Percentiles rank a stretch among this genome's conserved stretches.
These are phyloP conservation scores for Epinephelus coioides DNA, from an alignment of 2,797 vertebrate species.

Conservation along the genomic window DNA sequence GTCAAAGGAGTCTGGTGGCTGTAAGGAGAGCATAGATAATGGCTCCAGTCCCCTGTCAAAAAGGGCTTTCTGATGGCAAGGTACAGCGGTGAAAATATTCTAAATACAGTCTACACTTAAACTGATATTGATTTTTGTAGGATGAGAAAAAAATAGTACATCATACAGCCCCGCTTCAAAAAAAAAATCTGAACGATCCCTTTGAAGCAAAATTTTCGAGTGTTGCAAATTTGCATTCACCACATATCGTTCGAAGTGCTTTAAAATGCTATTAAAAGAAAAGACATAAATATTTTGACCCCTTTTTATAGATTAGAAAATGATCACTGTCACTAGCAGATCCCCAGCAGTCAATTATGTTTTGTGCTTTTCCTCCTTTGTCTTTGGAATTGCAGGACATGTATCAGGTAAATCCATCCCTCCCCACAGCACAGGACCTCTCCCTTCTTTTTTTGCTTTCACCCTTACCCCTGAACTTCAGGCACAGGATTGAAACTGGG, in stretches of 20 bases:
- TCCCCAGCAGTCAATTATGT: conserved; percentile 86
- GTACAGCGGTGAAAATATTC: no score
- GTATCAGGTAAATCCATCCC: conserved; percentile 92
- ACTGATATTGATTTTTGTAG: no score
- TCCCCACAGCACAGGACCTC: conserved; percentile 78
- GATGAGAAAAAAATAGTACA: no score
- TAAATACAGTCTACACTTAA: no score
- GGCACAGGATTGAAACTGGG: conserved; percentile 88
- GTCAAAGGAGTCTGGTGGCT: no score
- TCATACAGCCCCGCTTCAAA: no score
- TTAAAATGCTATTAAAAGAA: conserved; percentile 2
- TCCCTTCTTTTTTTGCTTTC: conserved; percentile 45
- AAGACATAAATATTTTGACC: conserved; percentile 3
- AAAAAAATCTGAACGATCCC: no score
- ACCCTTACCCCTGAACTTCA: conserved; percentile 56
- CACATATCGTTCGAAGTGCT: background rate
- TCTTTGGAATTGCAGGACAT: conserved; percentile 97
- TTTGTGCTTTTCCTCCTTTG: conserved; percentile 93
- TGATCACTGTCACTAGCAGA: background rate
- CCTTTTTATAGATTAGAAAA: background rate
- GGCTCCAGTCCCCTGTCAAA: no score
- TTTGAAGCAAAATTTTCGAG: background rate
- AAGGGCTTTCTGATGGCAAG: no score
- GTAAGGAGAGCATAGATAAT: no score
- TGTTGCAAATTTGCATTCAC: background rate